Evolutionary conservation across 2,888 invertebrate species (phyloP).

Genomic region (Rhabditoides inermis): DNA sequence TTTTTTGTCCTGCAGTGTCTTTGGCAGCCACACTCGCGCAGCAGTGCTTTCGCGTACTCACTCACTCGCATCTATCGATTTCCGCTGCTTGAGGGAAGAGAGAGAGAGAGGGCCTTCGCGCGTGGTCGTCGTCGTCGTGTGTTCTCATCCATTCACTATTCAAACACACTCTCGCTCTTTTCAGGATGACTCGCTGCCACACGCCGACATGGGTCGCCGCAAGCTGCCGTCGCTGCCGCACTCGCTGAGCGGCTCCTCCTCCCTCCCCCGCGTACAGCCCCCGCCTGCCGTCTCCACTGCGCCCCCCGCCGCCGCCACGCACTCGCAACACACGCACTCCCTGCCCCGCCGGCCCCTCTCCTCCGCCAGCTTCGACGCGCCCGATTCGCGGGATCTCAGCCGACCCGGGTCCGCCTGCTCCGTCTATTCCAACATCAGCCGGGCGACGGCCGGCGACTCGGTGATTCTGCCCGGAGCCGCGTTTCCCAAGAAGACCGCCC

Average conservation of each 20-base stretch:
- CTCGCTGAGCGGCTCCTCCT: conserved; percentile 4
- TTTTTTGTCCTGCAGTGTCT: too few species aligned
- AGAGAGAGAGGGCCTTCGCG: background rate
- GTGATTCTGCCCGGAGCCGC: conserved; percentile 45
- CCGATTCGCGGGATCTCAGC: conserved; percentile 2
- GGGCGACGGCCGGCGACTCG: conserved; percentile 24
- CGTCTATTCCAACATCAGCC: background rate
- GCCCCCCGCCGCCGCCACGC: background rate
- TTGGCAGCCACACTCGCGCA: too few species aligned
- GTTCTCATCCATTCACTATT: background rate
- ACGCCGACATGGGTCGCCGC: conserved; percentile 44
- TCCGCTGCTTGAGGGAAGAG: background rate
- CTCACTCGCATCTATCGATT: too few species aligned
- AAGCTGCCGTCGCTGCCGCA: conserved; percentile 45
- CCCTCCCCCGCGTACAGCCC: conserved; percentile 6
- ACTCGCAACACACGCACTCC: conserved; percentile 1
- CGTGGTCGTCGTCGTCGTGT: background rate
- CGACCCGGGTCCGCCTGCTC: background rate
- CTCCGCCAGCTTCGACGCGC: conserved; percentile 17
- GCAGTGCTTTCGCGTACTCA: too few species aligned
- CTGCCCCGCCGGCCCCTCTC: conserved; percentile 4
- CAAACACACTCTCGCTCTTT: conserved; percentile 4
- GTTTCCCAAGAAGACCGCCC: conserved; percentile 18
- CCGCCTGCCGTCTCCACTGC: conserved; percentile 4
- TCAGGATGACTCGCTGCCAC: conserved; percentile 32